These are phyloP conservation scores for Garra rufa DNA, from an alignment of 2,113 vertebrate genomes.

Conservation along the genomic window DNA sequence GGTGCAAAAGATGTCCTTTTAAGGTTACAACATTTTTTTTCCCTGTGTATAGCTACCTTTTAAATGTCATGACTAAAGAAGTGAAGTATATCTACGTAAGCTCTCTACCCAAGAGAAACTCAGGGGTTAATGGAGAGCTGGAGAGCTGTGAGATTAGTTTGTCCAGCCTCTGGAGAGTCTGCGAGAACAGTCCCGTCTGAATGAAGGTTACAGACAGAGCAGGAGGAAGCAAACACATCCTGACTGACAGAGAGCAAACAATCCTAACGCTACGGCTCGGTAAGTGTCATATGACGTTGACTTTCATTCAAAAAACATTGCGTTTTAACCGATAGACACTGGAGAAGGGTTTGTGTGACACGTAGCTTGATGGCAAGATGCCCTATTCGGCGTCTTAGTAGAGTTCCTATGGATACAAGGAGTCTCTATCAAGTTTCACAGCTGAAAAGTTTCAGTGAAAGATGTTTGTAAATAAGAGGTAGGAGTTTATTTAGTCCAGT, in stretches of 20 bases:
- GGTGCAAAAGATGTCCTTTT: too few species aligned
- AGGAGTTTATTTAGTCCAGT: neutral
- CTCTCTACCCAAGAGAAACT: neutral
- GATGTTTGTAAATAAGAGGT: neutral
- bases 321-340: neutral
- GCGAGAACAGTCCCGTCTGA: neutral
- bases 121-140: conserved; percentile 10
- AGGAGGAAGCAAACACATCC: conserved; percentile 1
- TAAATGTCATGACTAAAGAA: neutral
- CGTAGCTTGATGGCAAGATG: conserved; percentile 28
- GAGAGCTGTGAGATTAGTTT: neutral
- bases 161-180: conserved; percentile 22
- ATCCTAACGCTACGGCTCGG: neutral
- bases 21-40: too few species aligned
- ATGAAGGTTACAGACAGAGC: conserved; percentile 18
- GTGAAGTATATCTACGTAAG: neutral
- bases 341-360: conserved; percentile 14
- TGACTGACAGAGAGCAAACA: neutral
- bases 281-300: conserved; percentile 1
- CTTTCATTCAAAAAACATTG: conserved; percentile 11
- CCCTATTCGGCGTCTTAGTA: neutral
- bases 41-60: too few species aligned
- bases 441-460: neutral
- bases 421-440: neutral
- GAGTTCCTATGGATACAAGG: conserved; percentile 31